These are phyloP conservation scores for Myotis davidii DNA, from an alignment of 2,113 vertebrate species.

Conservation along the genomic window DNA sequence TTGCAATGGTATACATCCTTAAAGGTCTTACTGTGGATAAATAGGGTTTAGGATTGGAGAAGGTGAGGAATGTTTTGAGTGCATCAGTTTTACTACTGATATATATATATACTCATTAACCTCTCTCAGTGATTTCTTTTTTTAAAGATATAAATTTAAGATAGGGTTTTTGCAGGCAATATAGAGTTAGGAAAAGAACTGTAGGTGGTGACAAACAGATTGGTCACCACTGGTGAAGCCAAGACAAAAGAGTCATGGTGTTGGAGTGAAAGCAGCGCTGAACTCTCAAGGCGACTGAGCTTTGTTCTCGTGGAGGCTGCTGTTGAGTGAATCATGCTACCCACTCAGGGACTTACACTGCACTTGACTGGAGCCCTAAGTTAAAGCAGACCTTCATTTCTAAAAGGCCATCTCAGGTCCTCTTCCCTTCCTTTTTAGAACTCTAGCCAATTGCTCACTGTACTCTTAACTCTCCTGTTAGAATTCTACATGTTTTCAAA, in stretches of 20 bases:
- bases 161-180: neutral
- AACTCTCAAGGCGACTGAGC: neutral
- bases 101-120: neutral
- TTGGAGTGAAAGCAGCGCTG: neutral
- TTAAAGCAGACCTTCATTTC: neutral
- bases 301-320: neutral
- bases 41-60: neutral
- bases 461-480: neutral
- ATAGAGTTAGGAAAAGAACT: neutral
- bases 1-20: neutral
- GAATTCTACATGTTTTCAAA: slow-evolving; percentile 15
- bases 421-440: neutral
- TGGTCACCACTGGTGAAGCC: neutral
- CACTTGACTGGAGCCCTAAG: neutral
- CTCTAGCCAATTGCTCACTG: neutral
- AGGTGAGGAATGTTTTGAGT: neutral
- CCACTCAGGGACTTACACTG: too few relatives aligned
- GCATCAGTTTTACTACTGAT: neutral
- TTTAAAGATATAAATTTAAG: neutral
- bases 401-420: neutral
- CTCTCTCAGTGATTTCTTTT: neutral
- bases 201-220: neutral
- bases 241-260: neutral
- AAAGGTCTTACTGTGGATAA: neutral
- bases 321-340: neutral